These are phyloP conservation scores for Lethenteron reissneri DNA, from an alignment of 2,113 vertebrate genomes.

Conservation along the genomic window DNA sequence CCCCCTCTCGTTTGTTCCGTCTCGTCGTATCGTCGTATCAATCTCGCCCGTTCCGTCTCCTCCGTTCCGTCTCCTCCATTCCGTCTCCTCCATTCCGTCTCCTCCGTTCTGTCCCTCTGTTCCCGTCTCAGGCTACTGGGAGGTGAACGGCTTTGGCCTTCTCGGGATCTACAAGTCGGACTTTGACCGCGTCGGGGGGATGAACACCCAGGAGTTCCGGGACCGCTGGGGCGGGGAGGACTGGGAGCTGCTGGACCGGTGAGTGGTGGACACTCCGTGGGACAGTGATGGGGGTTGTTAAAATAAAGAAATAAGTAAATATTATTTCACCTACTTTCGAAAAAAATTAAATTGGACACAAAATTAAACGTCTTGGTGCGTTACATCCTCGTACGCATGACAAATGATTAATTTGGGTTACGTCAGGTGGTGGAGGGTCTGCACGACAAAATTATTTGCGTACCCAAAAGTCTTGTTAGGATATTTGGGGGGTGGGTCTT, in stretches of 20 bases:
- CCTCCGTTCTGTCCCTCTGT: conserved; percentile 7
- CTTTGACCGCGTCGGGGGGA: conserved; percentile 54
- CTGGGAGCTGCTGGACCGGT: conserved; percentile 94
- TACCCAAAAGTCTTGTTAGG: too few species aligned
- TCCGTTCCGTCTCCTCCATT: background rate
- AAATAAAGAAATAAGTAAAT: too few species aligned
- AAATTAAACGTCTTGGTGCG: too few species aligned
- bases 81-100: background rate
- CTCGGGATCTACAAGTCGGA: conserved; percentile 92
- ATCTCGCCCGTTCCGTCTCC: background rate
- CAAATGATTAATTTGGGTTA: too few species aligned
- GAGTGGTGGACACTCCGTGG: conserved; percentile 4
- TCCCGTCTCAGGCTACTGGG: conserved; percentile 55
- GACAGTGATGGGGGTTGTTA: too few species aligned
- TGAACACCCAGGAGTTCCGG: conserved; percentile 71
- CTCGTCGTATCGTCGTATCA: too few species aligned
- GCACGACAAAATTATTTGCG: too few species aligned
- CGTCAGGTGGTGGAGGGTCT: too few species aligned
- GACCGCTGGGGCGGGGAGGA: conserved; percentile 89
- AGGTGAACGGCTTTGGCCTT: conserved; percentile 81
- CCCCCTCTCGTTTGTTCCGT: background rate
- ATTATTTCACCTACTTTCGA: too few species aligned
- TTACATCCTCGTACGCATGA: too few species aligned
- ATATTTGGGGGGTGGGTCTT: too few species aligned
- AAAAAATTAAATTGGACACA: too few species aligned